Conservation (phyloP, 2,797 vertebrate species). For the Bradypus variegatus region DNA sequence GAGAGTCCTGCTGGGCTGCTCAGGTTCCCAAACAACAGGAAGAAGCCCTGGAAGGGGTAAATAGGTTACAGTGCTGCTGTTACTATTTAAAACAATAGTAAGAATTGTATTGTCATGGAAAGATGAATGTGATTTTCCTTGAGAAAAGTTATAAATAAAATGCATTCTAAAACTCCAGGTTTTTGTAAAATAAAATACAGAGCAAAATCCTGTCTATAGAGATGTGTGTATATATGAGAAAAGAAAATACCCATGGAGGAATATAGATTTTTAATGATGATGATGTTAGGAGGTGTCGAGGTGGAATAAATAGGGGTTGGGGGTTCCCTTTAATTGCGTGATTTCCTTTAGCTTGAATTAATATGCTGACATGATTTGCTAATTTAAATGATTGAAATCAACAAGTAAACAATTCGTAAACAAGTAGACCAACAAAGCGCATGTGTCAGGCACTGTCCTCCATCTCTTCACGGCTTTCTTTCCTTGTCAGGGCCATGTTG, state of each 20-base stretch:
- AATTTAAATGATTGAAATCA: not conserved
- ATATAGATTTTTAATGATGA: accelerated
- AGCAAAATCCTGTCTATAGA: not conserved
- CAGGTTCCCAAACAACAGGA: not conserved
- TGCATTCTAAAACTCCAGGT: not conserved
- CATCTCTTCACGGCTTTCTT: too few relatives aligned
- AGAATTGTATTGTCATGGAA: not conserved
- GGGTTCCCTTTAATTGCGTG: not conserved
- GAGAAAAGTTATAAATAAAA: not conserved
- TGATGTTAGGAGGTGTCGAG: not conserved
- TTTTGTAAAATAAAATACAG: not conserved
- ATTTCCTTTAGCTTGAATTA: not conserved
- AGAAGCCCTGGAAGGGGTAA: not conserved
- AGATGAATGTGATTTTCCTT: not conserved
- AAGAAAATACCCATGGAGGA: not conserved
- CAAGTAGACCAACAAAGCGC: not conserved
- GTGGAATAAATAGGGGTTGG: too few relatives aligned
- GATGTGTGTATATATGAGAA: not conserved
- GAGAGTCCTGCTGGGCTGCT: not conserved
- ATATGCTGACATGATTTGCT: not conserved
- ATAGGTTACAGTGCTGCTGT: not conserved
- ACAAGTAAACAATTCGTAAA: not conserved
- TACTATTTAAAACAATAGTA: not conserved
- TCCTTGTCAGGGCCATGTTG: not conserved
- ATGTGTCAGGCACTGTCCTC: too few relatives aligned